Conservation (phyloP, 2,888 invertebrate genomes). For the Uloborus plumipes region DNA sequence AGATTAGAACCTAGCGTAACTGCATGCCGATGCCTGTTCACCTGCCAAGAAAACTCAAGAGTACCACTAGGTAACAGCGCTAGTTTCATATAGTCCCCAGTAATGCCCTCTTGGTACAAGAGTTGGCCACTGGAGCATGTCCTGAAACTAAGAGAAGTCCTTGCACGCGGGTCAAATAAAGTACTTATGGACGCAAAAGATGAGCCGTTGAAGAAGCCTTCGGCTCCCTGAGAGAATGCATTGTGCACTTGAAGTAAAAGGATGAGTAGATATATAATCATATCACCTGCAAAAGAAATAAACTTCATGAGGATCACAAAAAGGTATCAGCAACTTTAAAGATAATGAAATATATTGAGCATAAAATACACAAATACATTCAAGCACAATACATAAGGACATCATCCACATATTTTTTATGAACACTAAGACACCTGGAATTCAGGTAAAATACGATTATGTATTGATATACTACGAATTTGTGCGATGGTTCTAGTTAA, state of each 20-base stretch:
- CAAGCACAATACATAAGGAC: too few relatives aligned
- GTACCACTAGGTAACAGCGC: slow-evolving; percentile 49
- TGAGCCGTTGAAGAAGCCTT: slow-evolving; percentile 65
- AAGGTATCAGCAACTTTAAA: too few relatives aligned
- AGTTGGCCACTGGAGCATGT: slow-evolving; percentile 66
- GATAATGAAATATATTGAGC: too few relatives aligned
- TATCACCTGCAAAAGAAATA: slow-evolving; percentile 28
- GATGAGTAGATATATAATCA: slow-evolving; percentile 33
- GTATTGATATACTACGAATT: too few relatives aligned
- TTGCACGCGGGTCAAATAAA: slow-evolving; percentile 46
- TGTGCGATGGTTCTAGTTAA: too few relatives aligned
- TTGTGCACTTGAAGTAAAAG: slow-evolving; percentile 14
- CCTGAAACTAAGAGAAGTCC: slow-evolving; percentile 66
- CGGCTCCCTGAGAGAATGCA: slow-evolving; percentile 34
- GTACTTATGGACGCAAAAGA: slow-evolving; percentile 59
- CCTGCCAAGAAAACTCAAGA: slow-evolving; percentile 61
- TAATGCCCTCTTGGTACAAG: slow-evolving; percentile 65
- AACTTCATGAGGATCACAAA: too few relatives aligned
- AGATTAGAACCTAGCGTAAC: slow-evolving; percentile 53
- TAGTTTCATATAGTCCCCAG: slow-evolving; percentile 63
- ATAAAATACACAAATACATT: too few relatives aligned
- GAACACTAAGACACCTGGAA: too few relatives aligned
- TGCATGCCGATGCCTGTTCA: slow-evolving; percentile 33
- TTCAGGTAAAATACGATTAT: too few relatives aligned
- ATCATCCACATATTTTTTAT: too few relatives aligned